Conservation (phyloP, 2,113 vertebrate species). For the Monarcha castaneiventris region DNA sequence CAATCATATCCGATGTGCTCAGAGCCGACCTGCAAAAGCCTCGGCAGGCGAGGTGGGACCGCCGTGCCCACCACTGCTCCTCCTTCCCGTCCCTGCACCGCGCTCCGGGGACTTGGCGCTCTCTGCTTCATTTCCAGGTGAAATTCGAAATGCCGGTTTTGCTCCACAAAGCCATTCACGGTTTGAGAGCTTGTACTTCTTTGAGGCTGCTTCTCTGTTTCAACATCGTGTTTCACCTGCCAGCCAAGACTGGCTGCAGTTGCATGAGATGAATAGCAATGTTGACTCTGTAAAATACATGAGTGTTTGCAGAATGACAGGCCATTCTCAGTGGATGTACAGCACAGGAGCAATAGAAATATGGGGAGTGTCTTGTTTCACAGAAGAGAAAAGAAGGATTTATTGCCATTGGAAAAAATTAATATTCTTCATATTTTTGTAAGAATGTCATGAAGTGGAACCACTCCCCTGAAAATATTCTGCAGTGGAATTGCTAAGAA, state of each 20-base stretch:
- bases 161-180: constrained; percentile 13
- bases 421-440: neutral
- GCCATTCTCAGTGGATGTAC: neutral
- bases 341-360: neutral
- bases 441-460: neutral
- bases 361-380: neutral
- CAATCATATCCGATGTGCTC: constrained; percentile 36
- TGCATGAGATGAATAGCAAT: constrained; percentile 38
- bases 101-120: neutral
- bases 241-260: constrained; percentile 38
- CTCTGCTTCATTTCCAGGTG: constrained; percentile 24
- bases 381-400: neutral
- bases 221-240: constrained; percentile 46
- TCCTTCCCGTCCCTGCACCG: neutral
- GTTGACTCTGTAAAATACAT: constrained; percentile 22
- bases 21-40: constrained; percentile 21
- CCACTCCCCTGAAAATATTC: neutral
- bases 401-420: neutral
- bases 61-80: neutral
- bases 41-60: neutral
- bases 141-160: constrained; percentile 46
- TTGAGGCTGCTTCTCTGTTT: neutral
- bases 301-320: neutral
- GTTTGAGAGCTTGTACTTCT: constrained; percentile 29
- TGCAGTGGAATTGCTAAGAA: neutral